A percentile compares a stretch with the other conserved stretches of the same genome.
Conservation (phyloP, 2,888 invertebrate genomes). For the Athalia cordata region DNA sequence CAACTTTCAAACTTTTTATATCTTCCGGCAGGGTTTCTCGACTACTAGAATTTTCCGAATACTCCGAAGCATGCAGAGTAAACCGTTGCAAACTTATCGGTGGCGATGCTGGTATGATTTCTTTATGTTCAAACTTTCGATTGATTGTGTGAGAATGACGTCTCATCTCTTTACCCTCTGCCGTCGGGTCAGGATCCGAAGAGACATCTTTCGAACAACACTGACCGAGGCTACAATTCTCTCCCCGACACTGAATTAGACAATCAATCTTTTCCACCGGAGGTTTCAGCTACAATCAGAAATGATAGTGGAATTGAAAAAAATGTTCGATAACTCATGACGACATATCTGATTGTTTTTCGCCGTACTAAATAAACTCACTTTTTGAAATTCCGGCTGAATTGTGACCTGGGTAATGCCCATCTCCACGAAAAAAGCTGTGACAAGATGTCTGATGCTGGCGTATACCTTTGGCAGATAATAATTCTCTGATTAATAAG, state of each 20-base stretch:
- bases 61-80: slow-evolving; percentile 23
- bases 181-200: background rate
- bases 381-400: slow-evolving; percentile 86
- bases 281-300: slow-evolving; percentile 47
- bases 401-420: slow-evolving; percentile 90
- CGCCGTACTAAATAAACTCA: slow-evolving; percentile 48
- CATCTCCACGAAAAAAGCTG: slow-evolving; percentile 85
- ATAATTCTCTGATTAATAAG: background rate
- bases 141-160: slow-evolving; percentile 50
- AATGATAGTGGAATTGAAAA: background rate
- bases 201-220: slow-evolving; percentile 61
- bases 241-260: slow-evolving; percentile 67
- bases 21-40: background rate
- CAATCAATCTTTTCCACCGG: slow-evolving; percentile 61
- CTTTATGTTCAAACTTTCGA: slow-evolving; percentile 59
- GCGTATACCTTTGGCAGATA: slow-evolving; percentile 73
- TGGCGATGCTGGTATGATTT: slow-evolving; percentile 54
- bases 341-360: background rate
- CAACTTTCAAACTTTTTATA: no score
- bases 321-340: background rate
- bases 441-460: slow-evolving; percentile 78
- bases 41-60: background rate
- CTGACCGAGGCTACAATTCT: slow-evolving; percentile 65
- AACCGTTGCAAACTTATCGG: slow-evolving; percentile 56
- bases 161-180: slow-evolving; percentile 42